Evolutionary conservation across 2,888 invertebrate genomes (phyloP).

Genomic region (Eustalomyia histrio): DNA sequence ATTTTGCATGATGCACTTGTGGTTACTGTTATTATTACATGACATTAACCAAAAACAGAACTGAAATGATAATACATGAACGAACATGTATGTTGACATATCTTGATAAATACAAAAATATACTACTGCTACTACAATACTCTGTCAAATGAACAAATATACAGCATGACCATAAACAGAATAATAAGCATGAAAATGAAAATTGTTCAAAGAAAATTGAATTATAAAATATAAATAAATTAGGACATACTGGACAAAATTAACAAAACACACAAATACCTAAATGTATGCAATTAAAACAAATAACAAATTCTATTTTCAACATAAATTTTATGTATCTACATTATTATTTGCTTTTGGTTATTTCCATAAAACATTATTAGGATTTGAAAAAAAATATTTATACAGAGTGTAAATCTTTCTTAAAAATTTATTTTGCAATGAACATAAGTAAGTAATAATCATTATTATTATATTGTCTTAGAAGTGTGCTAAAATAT

Average conservation of each 20-base stretch:
- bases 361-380: no score
- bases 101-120: conserved; percentile 35
- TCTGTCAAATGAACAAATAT: background rate
- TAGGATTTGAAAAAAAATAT: no score
- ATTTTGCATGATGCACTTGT: conserved; percentile 51
- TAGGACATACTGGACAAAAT: background rate
- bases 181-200: conserved; percentile 19
- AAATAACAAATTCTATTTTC: background rate
- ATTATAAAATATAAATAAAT: conserved; percentile 1
- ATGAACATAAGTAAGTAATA: no score
- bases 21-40: conserved; percentile 47
- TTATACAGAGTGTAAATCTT: no score
- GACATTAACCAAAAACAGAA: conserved; percentile 48
- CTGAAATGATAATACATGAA: conserved; percentile 48
- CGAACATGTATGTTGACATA: conserved; percentile 49
- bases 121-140: background rate
- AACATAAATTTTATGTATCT: no score
- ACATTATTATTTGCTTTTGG: no score
- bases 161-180: conserved; percentile 27
- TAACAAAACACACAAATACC: background rate
- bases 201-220: conserved; percentile 24
- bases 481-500: no score
- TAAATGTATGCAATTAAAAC: background rate
- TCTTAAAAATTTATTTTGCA: no score
- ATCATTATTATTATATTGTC: no score